Conservation (phyloP, 1,140 invertebrate genomes). For the Melanaphis sacchari region DNA sequence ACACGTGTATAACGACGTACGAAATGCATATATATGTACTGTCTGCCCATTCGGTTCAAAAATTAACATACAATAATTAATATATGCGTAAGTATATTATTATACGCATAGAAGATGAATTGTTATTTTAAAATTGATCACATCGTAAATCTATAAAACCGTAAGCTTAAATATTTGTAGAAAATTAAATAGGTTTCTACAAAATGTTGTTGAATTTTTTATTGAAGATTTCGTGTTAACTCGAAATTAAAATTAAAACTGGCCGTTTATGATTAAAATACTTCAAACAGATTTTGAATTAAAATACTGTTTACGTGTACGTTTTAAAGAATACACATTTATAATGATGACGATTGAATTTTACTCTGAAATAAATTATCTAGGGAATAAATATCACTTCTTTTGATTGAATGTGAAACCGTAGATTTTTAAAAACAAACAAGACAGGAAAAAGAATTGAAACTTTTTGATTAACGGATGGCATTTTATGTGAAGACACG, state of each 20-base stretch:
- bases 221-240: not conserved
- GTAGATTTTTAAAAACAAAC: constrained; percentile 11
- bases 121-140: not conserved
- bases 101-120: not conserved
- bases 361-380: not conserved
- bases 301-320: not conserved
- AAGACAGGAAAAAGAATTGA: not conserved
- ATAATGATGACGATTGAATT: not conserved
- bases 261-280: not conserved
- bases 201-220: not conserved
- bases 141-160: not conserved
- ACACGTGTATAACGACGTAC: not conserved
- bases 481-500: not conserved
- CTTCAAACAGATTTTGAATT: not conserved
- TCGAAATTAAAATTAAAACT: not conserved
- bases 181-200: not conserved
- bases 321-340: not conserved
- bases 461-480: constrained; percentile 23
- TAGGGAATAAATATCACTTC: not conserved
- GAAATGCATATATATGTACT: not conserved
- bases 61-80: constrained; percentile 17
- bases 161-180: not conserved
- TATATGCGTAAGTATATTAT: not conserved
- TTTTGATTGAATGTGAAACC: not conserved
- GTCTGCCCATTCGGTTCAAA: not conserved